Evolutionary conservation across 2,888 invertebrate genomes (phyloP).

Genomic region (Platerodrilus igneus): DNA sequence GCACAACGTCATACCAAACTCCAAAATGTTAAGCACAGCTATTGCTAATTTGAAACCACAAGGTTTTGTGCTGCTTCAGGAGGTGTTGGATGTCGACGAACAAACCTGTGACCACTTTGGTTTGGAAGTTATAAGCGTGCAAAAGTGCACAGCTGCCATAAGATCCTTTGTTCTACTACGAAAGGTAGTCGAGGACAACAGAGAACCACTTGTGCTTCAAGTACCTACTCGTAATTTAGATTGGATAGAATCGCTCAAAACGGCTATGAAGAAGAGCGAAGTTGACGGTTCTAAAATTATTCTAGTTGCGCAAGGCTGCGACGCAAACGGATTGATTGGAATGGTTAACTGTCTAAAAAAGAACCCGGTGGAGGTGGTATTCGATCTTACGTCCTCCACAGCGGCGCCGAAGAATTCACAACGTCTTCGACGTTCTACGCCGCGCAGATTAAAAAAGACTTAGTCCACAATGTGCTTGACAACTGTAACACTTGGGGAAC

Average conservation of each 20-base stretch:
- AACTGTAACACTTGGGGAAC: too few relatives aligned
- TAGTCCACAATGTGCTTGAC: constrained; percentile 80
- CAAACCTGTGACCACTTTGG: constrained; percentile 44
- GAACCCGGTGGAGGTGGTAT: constrained; percentile 80
- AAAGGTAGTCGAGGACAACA: constrained; percentile 47
- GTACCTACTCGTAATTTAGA: too few relatives aligned
- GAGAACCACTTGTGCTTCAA: too few relatives aligned
- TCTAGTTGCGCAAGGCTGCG: too few relatives aligned
- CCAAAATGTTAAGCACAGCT: too few relatives aligned
- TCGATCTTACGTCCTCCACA: constrained; percentile 66
- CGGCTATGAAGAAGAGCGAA: constrained; percentile 63
- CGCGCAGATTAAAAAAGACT: constrained; percentile 65
- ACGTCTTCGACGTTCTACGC: too few relatives aligned
- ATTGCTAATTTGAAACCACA: constrained; percentile 59
- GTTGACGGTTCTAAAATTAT: constrained; percentile 58
- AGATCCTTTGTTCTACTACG: too few relatives aligned
- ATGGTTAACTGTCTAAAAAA: constrained; percentile 84
- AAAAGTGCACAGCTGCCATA: too few relatives aligned
- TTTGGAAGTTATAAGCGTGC: constrained; percentile 57
- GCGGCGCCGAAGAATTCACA: too few relatives aligned
- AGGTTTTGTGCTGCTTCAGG: constrained; percentile 72
- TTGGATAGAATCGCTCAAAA: constrained; percentile 78
- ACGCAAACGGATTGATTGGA: too few relatives aligned
- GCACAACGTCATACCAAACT: too few relatives aligned
- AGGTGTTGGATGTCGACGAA: constrained; percentile 52